Conservation (phyloP, 2,888 invertebrate genomes). For the Muscina levida region DNA sequence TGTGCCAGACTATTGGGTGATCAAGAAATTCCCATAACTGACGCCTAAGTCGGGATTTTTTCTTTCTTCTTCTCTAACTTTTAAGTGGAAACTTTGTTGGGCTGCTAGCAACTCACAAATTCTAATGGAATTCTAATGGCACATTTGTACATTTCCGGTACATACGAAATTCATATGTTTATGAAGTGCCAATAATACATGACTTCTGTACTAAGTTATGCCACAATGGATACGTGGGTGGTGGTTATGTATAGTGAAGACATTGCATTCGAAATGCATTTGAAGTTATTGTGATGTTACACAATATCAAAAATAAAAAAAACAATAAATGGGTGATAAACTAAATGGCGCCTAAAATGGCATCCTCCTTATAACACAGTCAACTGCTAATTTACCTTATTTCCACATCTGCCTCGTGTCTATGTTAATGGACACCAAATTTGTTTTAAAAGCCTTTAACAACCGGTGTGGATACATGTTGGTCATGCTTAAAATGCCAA, state of each 20-base stretch:
- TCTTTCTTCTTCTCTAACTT: slow-evolving; percentile 7
- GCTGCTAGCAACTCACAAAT: slow-evolving; percentile 7
- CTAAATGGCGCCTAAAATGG: slow-evolving; percentile 23
- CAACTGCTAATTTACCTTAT: neutral
- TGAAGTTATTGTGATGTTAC: neutral
- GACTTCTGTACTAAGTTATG: neutral
- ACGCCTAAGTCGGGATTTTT: slow-evolving; percentile 57
- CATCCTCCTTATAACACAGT: neutral
- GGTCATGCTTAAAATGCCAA: neutral
- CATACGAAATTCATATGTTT: slow-evolving; percentile 70
- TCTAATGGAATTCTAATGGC: slow-evolving; percentile 3
- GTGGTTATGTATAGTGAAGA: neutral
- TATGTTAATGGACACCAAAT: slow-evolving; percentile 13
- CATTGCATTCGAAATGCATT: neutral
- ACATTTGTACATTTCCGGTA: slow-evolving; percentile 68
- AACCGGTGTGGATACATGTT: neutral
- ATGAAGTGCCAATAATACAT: slow-evolving; percentile 73
- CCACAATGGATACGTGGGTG: slow-evolving; percentile 15
- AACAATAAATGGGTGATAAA: slow-evolving; percentile 20
- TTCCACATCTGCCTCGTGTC: slow-evolving; percentile 10
- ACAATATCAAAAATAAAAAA: neutral
- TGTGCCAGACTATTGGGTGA: slow-evolving; percentile 74
- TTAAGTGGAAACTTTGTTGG: slow-evolving; percentile 28
- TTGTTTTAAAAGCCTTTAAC: slow-evolving; percentile 21
- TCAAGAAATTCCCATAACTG: slow-evolving; percentile 57